Evolutionary conservation across 2,113 vertebrate species (phyloP), one percentile per base, ranked within the genome.

Genomic region (Sebastes schlegelii): DNA sequence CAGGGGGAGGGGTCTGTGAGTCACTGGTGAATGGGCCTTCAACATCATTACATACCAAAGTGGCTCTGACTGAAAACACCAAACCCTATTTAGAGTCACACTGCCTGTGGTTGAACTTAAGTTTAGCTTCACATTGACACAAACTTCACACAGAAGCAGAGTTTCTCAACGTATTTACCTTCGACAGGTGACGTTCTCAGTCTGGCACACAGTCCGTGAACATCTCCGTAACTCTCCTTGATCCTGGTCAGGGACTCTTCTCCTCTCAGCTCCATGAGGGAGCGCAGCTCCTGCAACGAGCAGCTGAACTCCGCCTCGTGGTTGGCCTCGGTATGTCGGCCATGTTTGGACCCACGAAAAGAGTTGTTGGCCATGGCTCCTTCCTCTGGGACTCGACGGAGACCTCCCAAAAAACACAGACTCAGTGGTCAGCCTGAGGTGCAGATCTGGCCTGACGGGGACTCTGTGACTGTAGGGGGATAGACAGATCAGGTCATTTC

Each of bases 181-280:
- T 98, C 96, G 63, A 96, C 95, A 54, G 97, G 96, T 83, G 97
- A 99, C 43, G 98, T 97, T 95, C 97, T 96, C 92, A 99, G 97
- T 84, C 96, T 97, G 92, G 95, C 64, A 86, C 98, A 99, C 83
- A 99, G 96, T 89, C 96, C 98, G 74, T 96, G 94, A 46, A 97
- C 96, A 69, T 98, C 98, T 86, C 96, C 97, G 66, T 97, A 99
- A 72, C 91, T 93, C 80, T 98, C 96, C 87, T 97, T 95, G 90
- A 99, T 96, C 92, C 95, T 97, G 74, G 95, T 91, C 89, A 97
- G 86, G 52, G 96, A 96, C 85, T 99, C 98, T 1, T 93, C 86
- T 85, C 97, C 97, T 91, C 97, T 91, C 89, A 99, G 96, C 93
- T 99, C 97, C 98, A 99, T 99, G 91, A 99, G 96, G 13, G 93